Base-by-base conservation (phyloP, 2,797 vertebrate species). In the Eulemur mongoz region DNA sequence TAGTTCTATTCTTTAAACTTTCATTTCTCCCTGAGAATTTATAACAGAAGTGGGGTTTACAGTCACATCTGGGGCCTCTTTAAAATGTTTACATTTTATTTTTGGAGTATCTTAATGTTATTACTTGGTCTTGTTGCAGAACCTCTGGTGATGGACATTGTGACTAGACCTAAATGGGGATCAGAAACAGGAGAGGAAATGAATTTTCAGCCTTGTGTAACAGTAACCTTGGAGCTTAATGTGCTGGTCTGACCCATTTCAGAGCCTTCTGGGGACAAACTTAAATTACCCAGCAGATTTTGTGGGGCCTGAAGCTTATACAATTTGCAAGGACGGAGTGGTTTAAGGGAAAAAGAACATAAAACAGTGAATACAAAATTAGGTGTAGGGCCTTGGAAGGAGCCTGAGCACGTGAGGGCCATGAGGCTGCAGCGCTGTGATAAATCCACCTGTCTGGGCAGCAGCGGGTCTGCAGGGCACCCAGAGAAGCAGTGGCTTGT, bases 11-110 rank as follows among this genome's bases (percentile, higher is more conserved):
- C 25, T 94, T 75, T 76, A 70, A 89, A 82, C 4, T 35, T 92
- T 67, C 30, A 67, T 89, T 79, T 81, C 45, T 94, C 67, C 59
- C 59, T 85, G 43, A 94, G n/a, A 89, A 89, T 76, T 23, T 89
- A 9, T 69, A 63, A 38, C 40, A 48, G 18, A 70, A 43, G 27
- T 65, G 6, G 59, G 45, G n/a, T 89, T 81, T 76, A 70, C 76
- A 76, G 27, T 92, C 57, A 57, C 22, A 57, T 23, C 23, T 54
- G 32, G 15, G 9, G 9, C 15, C 17, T 70, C 38, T 32, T 72
- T 82, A 43, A 57, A 57, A 72, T 82, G 43, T 78, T 57, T 50
- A 15, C 23, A 48, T 69, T 86, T 89, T 94, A 57, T 63, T 69
- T 91, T 27, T 75, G 83, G 48, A 59, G 14, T 85, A 59, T 67